Evolutionary conservation across 2,797 vertebrate species (phyloP), one percentile per base, ranked within the genome.

Genomic region (Zalophus californianus): DNA sequence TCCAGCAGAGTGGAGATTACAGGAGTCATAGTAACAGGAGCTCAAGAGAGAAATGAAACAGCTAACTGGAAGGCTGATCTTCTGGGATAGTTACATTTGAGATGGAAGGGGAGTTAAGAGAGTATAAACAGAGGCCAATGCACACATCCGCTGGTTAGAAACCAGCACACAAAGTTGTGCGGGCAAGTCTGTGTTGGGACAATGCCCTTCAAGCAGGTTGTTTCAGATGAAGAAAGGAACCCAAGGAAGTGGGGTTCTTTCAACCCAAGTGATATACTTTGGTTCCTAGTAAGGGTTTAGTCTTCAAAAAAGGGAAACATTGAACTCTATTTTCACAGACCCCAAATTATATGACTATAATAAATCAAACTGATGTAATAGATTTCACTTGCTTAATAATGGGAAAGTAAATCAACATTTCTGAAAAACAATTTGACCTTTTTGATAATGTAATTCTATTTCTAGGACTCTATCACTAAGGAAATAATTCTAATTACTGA

Each of bases 371-470:
- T 23, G 60, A 90, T 80, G n/a, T 75, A 80, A 92, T 75, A 89
- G 66, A 62, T 48, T 62, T 56, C 38, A 93, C 35, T 92, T 94
- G n/a, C 70, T 52, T 84, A 86, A 44, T 75, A 82, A 66, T 32
- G 12, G 41, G 66, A 82, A 68, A 35, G 14, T 72, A 41, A 54
- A 52, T 91, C 54, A 94, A 52, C 66, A 90, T 77, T 86, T 94
- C 85, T 80, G n/a, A 90, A 94, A 93, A 96, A 38, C 10, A 27
- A 38, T 60, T 66, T 94, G 44, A 87, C 52, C 54, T 66, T 54
- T 94, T 68, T 90, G 23, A 80, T 75, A 68, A 66, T 75, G 4
- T 18, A 80, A 56, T 86, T 96, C 66, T 90, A 90, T 50, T 86
- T 80, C 58, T 86, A 86, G 14, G 14, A 58, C 29, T 94, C 48